phyloP scores from a whole-genome alignment of 2,113 vertebrate genomes.

The Astur gentilis region DNA sequence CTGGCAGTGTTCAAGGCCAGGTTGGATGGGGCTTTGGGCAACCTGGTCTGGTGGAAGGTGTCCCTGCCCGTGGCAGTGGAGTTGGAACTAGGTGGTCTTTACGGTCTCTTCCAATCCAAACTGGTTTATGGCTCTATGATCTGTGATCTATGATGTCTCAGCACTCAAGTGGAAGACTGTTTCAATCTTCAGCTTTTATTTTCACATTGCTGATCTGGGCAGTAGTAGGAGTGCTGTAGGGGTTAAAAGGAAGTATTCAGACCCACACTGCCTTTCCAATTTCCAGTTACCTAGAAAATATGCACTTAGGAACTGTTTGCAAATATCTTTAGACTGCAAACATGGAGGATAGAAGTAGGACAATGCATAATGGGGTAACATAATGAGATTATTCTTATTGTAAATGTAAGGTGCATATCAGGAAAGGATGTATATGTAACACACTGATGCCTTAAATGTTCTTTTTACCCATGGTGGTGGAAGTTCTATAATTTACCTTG shows the following conservation, averaged over 20 bases:
- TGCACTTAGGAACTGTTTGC: neutral
- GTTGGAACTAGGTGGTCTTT: neutral
- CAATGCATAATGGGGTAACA: neutral
- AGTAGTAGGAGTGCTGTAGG: neutral
- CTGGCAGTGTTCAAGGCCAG: neutral
- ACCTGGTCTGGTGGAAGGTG: neutral
- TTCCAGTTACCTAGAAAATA: neutral
- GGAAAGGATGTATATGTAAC: neutral
- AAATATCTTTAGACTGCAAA: neutral
- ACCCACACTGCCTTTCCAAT: fast-evolving
- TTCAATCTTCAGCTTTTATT: neutral
- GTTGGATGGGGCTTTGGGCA: neutral
- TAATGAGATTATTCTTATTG: neutral
- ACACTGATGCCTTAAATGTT: neutral
- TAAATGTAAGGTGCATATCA: neutral
- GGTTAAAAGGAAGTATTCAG: neutral
- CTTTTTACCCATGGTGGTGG: neutral
- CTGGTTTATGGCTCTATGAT: neutral
- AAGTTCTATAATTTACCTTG: neutral
- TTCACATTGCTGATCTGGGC: neutral
- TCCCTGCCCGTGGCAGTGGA: fast-evolving
- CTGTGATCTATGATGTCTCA: neutral
- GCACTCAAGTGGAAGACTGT: neutral
- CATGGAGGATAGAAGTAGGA: neutral
- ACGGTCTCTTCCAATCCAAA: neutral